These are phyloP conservation scores for Nycticryphes semicollaris DNA, from an alignment of 2,113 vertebrate genomes.

Conservation along the genomic window DNA sequence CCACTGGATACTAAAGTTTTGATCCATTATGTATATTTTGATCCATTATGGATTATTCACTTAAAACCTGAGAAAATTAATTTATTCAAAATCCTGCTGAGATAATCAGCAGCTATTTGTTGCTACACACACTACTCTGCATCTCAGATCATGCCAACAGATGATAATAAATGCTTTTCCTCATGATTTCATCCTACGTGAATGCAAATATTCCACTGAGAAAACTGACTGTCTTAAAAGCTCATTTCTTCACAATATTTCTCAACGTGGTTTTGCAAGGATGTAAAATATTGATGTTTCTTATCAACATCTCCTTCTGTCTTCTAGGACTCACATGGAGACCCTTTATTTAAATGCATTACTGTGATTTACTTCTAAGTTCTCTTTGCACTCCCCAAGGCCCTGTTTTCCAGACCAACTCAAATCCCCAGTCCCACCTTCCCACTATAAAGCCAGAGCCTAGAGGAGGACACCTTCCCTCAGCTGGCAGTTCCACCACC, in stretches of 20 bases:
- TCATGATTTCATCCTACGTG: background rate
- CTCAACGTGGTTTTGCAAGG: background rate
- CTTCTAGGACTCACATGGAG: background rate
- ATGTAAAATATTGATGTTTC: background rate
- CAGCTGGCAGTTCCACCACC: background rate
- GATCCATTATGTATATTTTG: background rate
- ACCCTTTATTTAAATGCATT: background rate
- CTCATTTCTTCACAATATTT: background rate
- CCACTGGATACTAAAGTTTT: background rate
- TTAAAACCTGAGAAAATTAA: background rate
- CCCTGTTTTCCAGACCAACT: background rate
- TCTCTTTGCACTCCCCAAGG: background rate
- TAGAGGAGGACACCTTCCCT: background rate
- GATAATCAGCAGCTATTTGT: background rate
- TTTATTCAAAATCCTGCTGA: background rate
- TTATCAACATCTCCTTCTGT: background rate
- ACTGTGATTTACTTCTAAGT: background rate
- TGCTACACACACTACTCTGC: background rate
- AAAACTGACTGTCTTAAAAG: background rate
- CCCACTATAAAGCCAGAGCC: background rate
- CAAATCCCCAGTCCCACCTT: background rate
- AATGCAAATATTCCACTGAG: background rate
- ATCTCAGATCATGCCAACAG: background rate
- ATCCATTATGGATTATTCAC: background rate
- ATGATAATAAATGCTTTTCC: background rate